These are phyloP conservation scores for Eulithis testata DNA, from an alignment of 2,888 invertebrate species.

Conservation along the genomic window DNA sequence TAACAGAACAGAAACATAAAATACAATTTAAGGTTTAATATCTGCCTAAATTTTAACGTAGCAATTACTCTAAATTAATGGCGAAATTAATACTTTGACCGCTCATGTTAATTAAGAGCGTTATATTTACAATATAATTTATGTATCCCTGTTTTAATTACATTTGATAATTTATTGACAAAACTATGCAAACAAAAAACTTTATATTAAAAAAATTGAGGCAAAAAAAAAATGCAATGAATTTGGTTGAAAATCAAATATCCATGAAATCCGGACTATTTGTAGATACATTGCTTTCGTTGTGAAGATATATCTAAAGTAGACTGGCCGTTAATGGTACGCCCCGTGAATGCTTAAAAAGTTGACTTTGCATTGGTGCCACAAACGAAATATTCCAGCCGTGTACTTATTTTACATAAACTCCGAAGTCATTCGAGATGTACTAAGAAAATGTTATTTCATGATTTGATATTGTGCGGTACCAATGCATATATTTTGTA, in stretches of 20 bases:
- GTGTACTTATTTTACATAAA: constrained; percentile 79
- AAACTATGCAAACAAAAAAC: neutral
- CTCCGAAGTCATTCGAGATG: constrained; percentile 72
- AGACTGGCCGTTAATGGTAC: constrained; percentile 62
- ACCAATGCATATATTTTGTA: constrained; percentile 51
- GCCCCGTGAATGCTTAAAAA: constrained; percentile 66
- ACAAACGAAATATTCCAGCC: constrained; percentile 70
- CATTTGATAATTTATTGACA: constrained; percentile 44
- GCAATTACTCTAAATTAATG: constrained; percentile 82
- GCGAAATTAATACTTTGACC: constrained; percentile 83
- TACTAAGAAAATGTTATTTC: constrained; percentile 76
- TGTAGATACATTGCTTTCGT: constrained; percentile 47
- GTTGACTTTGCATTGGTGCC: constrained; percentile 61
- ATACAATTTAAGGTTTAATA: constrained; percentile 77
- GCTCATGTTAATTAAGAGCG: constrained; percentile 79
- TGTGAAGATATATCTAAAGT: constrained; percentile 47
- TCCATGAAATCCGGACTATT: constrained; percentile 1
- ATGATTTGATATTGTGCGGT: constrained; percentile 72
- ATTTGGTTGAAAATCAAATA: neutral
- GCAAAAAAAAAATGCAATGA: no score
- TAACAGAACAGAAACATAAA: constrained; percentile 70
- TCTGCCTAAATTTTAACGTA: constrained; percentile 72
- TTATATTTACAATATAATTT: constrained; percentile 67
- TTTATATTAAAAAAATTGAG: no score
- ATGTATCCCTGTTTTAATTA: constrained; percentile 58